Base-by-base conservation (phyloP, 1,140 invertebrate species). In the Pseudachorutes palmiensis region DNA sequence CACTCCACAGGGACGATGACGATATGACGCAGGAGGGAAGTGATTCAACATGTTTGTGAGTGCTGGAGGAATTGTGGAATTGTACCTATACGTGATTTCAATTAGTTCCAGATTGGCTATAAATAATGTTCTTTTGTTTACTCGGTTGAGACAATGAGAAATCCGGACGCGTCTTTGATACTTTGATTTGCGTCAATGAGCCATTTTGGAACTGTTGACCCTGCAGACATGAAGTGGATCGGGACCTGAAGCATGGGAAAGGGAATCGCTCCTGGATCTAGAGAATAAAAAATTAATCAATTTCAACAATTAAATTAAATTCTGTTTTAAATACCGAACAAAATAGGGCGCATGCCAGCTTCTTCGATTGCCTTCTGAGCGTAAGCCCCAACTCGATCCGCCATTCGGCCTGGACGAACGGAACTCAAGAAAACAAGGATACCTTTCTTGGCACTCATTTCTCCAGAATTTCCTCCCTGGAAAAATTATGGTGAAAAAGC, bases 1-100 rank as follows among this genome's bases (percentile, higher is more conserved):
- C 65, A 82, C 78, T 2, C 75, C 78, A 67, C 76, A 77, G 1
- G 81, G 81, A 68, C 79, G 79, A 68, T 76, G 78, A 9, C 72
- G 70, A 67, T 73, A 82, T 0, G 72, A 69, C 12, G 72, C 69
- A 9, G 76, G 72, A 0, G 78, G 76, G 64, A 82, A 81, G 66
- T 81, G 78, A 66, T 80, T 76, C 69, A 82, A 69, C 75, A 81
- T 72, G 62, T 80, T 80, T 3, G 74, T 65, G 0, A 82, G 73
- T 2, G 79, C 79, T 2, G 81, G 80, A 0, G 81, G 80, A n/a
- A 80, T 71, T 16, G 73, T 73, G 58, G 77, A 74, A 69, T 82
- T 82, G 67, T 82, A 82, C 68, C 36, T 41, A 81, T 80, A 1
- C 77, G 14, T 19, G 31, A 36, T 5, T 22, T 12, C 5, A n/a